phyloP scores from a whole-genome alignment of 1,140 invertebrate genomes.

The Cherax quadricarinatus region DNA sequence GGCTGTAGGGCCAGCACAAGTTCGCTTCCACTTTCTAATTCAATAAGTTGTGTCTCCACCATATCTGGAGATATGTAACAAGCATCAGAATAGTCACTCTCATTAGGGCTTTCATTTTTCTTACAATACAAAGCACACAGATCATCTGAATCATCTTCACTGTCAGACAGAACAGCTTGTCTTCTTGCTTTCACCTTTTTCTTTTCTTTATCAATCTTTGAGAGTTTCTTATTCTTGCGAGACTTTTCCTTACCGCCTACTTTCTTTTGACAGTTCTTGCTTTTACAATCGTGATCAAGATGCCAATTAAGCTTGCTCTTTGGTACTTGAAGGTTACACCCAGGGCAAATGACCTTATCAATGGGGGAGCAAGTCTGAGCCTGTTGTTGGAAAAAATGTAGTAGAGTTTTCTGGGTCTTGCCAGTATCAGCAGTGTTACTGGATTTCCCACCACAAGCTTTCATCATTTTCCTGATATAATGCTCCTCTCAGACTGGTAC shows the following conservation, averaged over 20 bases:
- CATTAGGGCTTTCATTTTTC: background rate
- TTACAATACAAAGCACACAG: background rate
- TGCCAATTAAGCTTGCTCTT: background rate
- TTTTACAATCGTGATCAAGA: background rate
- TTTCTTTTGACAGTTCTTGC: background rate
- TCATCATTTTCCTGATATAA: too few species aligned
- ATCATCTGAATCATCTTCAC: background rate
- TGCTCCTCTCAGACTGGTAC: too few species aligned
- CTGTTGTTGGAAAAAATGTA: background rate
- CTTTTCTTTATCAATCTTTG: background rate
- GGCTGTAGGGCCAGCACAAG: background rate
- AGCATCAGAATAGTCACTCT: background rate
- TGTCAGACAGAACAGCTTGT: background rate
- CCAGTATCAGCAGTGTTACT: background rate
- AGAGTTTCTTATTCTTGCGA: background rate
- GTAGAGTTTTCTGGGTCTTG: background rate
- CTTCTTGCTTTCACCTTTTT: background rate
- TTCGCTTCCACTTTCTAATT: background rate
- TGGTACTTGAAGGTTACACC: background rate
- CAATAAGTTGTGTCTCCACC: background rate
- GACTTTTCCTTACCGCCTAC: background rate
- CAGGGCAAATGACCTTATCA: background rate
- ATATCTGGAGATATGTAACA: background rate
- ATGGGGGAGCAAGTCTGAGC: background rate
- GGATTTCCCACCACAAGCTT: too few species aligned